Evolutionary conservation across 2,797 vertebrate genomes (phyloP).

Genomic region (Mastacembelus armatus): DNA sequence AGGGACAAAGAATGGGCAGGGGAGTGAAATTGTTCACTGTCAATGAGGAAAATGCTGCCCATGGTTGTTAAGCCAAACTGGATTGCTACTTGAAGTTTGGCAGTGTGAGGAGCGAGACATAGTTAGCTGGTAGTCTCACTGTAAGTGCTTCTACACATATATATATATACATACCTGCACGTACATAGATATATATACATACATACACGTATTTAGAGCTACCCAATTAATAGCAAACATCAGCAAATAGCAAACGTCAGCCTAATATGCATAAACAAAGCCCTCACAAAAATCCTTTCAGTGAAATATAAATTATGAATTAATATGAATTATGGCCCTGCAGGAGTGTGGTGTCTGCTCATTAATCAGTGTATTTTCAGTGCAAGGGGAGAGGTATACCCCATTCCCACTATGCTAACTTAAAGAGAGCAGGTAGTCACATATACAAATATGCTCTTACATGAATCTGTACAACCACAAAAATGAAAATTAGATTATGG

Average conservation of each 20-base stretch:
- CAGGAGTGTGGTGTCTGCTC: slow-evolving; percentile 54
- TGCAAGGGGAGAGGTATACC: slow-evolving; percentile 33
- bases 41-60: slow-evolving; percentile 29
- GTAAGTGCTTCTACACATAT: slow-evolving; percentile 3
- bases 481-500: slow-evolving; percentile 29
- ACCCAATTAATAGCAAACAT: slow-evolving; percentile 60
- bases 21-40: slow-evolving; percentile 31
- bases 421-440: slow-evolving; percentile 40
- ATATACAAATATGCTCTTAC: slow-evolving; percentile 10
- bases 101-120: background rate
- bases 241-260: slow-evolving; percentile 43
- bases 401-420: slow-evolving; percentile 7
- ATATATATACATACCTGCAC: background rate
- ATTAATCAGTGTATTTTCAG: slow-evolving; percentile 71
- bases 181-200: slow-evolving; percentile 21
- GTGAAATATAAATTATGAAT: slow-evolving; percentile 75
- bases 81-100: slow-evolving; percentile 33
- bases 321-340: slow-evolving; percentile 72
- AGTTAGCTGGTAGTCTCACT: background rate
- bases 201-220: slow-evolving; percentile 21
- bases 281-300: slow-evolving; percentile 52
- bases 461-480: slow-evolving; percentile 12
- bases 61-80: slow-evolving; percentile 21
- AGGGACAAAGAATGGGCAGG: slow-evolving; percentile 39
- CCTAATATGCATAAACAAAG: slow-evolving; percentile 63